Evolutionary conservation across 2,888 invertebrate genomes (phyloP), one percentile per base, ranked within the genome.

Genomic region (Amorpha juglandis): DNA sequence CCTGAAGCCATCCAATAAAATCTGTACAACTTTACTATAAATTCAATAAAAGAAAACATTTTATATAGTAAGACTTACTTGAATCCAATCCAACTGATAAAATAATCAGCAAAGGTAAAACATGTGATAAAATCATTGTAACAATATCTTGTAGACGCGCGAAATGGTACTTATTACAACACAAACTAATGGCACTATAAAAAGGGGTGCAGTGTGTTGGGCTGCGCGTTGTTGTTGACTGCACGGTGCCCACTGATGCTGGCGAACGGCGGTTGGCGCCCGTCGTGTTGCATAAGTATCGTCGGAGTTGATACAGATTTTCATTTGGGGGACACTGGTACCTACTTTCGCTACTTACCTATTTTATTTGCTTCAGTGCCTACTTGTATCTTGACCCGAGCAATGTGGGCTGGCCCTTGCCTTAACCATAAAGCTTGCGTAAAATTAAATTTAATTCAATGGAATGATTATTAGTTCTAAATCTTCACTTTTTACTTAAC

Each of bases 321-420:
- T 90, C 89, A 89, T 92, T 92, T 92, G 92, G 90, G 90, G 92
- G 92, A 89, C 92, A 89, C 88, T 78, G 77, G 84, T 85, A 92
- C 77, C 78, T 79, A 81, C 92, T 92, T 92, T 92, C 92, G 91
- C 92, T 89, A 81, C 82, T 84, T 78, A 78, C 78, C 78, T 78
- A 78, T 77, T 73, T 69, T 71, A 73, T 76, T 76, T 74, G 73
- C 72, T 78, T 75, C 73, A 70, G n/a, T 71, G 33, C 58, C 63
- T 51, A 63, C 27, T 55, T 64, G 53, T 27, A 16, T 62, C 48
- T 67, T 58, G 62, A 52, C 64, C 55, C 38, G 42, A 53, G 16
- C 21, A n/a, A 19, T 19, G 35, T 62, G 70, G 68, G 75, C 68
- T 71, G 51, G 72, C 69, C 74, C 66, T 67, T 65, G 16, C 14